Evolutionary conservation across 1,140 invertebrate genomes (phyloP), one percentile per base, ranked within the genome.

Genomic region (Diuraphis noxia): DNA sequence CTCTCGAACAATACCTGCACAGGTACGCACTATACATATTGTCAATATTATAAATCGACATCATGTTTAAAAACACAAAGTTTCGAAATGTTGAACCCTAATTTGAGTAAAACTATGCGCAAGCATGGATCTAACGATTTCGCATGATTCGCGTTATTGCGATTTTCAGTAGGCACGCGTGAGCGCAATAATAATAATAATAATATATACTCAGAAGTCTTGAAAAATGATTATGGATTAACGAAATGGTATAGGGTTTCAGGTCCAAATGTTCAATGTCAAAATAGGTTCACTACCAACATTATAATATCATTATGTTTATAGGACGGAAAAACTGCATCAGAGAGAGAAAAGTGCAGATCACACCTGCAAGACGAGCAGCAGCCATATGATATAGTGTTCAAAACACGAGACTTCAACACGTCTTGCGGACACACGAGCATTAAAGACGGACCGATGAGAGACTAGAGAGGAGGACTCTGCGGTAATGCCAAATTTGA

Each of bases 61-160:
- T 17, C 30, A 87, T 17, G 21, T 21, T 85, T 46, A 56, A 56
- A 56, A 56, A 56, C 0, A 4, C 49, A 87, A 87, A 34, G 36
- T 87, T 87, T 56, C 36, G 34, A 56, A 36, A 87, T 87, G 36
- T 87, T 87, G n/a, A 49, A 87, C 43, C 46, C 34, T 30, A 41
- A 38, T 79, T 30, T 46, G 34, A 23, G 43, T 9, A 85, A 85
- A 41, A 84, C 34, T 13, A 77, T 34, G 5, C 25, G 1, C 30
- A 30, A 21, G 23, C 23, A 38, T 13, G 41, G 8, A 46, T 17
- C 79, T 25, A 36, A 9, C 38, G 7, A 4, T 21, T 10, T 36
- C 6, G 43, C 43, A 25, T 23, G 38, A 38, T 81, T 38, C 19
- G 77, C 7, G 17, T 38, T 30, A 38, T 38, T 2, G 36, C 8